Evolutionary conservation across 2,888 invertebrate species (phyloP), one percentile per base, ranked within the genome.

Genomic region (Andrena haemorrhoa): DNA sequence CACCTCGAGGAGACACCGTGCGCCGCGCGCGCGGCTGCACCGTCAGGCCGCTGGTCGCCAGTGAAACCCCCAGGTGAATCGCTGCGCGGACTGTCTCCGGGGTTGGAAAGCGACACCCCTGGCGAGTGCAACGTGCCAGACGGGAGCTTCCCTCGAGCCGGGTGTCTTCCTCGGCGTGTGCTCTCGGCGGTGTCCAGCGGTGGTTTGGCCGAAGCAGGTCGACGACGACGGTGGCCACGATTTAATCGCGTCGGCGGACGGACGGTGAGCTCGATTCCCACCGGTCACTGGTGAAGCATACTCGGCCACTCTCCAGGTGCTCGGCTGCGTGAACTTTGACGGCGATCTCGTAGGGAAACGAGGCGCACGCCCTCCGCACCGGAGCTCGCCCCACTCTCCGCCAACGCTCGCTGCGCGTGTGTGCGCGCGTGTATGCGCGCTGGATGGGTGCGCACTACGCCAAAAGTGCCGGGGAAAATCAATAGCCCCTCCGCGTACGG

Each of bases 391-490:
- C 85, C 81, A 79, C 85, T 83, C 88, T 33, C 8, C 20, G n/a
- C 86, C 86, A 86, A 56, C 68, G 23, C 51, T 12, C 12, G 7
- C 41, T 23, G 49, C 23, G 23, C 53, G 56, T 29, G 26, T 47
- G 58, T 20, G 58, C 58, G 61, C 20, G 68, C 75, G 64, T 80
- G 73, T 77, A 88, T 89, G 89, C 89, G 90, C 88, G 86, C 81
- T 83, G 75, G 83, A 86, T 88, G 90, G 87, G 92, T 90, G 92
- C 91, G 91, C 92, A 91, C 89, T 89, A 91, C 88, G 87, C 88
- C 87, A 86, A 89, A 88, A 87, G 86, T 87, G 76, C 80, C 61
- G 84, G 74, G 88, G 89, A 92, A 93, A 93, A 93, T 93, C 93
- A 93, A 93, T 93, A 93, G 88, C 87, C 78, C 63, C 68, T 80